phyloP scores from a whole-genome alignment of 2,888 invertebrate genomes.

The Patella caerulea region DNA sequence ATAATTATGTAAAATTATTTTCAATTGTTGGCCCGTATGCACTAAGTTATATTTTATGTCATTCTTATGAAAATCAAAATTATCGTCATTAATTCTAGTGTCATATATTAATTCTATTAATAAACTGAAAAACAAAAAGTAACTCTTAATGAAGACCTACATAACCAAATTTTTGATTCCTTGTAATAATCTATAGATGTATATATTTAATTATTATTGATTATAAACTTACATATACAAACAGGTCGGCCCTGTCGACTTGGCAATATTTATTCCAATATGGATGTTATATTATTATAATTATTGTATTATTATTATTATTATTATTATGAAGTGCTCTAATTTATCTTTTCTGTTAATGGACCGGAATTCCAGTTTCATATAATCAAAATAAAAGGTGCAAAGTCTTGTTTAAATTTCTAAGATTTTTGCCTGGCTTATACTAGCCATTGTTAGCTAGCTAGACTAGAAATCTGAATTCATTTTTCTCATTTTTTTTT shows the following conservation, averaged over 20 bases:
- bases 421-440: too few species aligned
- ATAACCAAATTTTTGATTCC: too few species aligned
- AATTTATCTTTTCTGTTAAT: background rate
- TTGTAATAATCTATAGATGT: background rate
- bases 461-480: background rate
- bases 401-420: background rate
- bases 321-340: slow-evolving; percentile 11
- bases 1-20: slow-evolving; percentile 4
- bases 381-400: background rate
- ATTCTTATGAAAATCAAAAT: background rate
- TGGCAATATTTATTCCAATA: slow-evolving; percentile 4
- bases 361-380: background rate
- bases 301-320: slow-evolving; percentile 4
- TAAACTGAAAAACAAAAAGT: too few species aligned
- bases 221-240: background rate
- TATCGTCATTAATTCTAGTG: background rate
- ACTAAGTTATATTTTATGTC: background rate
- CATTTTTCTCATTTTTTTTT: background rate
- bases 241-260: background rate
- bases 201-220: slow-evolving; percentile 3
- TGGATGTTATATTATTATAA: background rate
- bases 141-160: too few species aligned
- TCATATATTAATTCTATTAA: too few species aligned
- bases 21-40: slow-evolving; percentile 9
- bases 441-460: too few species aligned